These are phyloP conservation scores for Colletes latitarsis DNA, from an alignment of 1,140 invertebrate genomes.

Conservation along the genomic window DNA sequence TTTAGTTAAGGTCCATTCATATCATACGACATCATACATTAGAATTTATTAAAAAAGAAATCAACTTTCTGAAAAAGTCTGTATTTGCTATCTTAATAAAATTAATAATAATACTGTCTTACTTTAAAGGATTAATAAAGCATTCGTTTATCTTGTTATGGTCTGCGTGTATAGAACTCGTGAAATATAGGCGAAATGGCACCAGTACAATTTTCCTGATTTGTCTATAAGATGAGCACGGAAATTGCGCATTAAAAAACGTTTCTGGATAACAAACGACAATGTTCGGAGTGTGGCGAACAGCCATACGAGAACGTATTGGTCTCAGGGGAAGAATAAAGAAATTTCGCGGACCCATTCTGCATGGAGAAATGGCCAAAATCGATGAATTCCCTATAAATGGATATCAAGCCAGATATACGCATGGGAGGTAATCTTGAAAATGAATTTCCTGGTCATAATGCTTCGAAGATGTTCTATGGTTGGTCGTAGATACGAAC, in stretches of 20 bases:
- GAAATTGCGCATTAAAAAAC: constrained; percentile 31
- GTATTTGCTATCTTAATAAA: no score
- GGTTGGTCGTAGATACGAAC: constrained; percentile 2
- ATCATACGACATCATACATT: no score
- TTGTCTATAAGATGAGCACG: not conserved
- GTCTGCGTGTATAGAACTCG: no score
- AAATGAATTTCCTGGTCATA: constrained; percentile 53
- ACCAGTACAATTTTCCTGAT: not conserved
- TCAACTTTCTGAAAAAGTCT: no score
- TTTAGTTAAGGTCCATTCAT: no score
- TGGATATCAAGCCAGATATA: constrained; percentile 54
- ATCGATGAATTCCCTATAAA: constrained; percentile 57
- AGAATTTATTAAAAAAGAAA: no score
- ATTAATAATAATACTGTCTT: no score
- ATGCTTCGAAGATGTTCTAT: constrained; percentile 25
- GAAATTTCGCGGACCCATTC: constrained; percentile 52
- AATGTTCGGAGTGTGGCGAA: constrained; percentile 43
- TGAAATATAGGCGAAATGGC: no score
- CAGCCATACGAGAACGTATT: constrained; percentile 39
- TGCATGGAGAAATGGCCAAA: constrained; percentile 45
- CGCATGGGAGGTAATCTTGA: constrained; percentile 52
- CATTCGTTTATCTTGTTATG: no score
- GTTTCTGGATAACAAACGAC: constrained; percentile 26
- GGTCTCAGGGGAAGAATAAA: constrained; percentile 54
- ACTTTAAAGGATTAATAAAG: no score